These are phyloP conservation scores for Pseudomyrmex sp. DNA, from an alignment of 1,140 invertebrate genomes.

Conservation along the genomic window DNA sequence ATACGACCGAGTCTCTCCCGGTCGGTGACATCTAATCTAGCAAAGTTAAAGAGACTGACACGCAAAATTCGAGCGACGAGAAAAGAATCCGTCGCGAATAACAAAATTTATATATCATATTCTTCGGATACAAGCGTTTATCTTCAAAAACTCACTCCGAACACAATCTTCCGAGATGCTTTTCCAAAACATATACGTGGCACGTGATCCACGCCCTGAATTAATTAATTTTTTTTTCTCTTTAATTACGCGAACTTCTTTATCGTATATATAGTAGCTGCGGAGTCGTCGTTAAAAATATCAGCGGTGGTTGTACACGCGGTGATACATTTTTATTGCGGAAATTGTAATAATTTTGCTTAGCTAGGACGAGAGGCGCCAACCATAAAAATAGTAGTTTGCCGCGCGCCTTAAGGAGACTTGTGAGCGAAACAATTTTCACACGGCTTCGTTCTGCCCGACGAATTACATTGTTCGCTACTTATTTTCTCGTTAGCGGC, in stretches of 20 bases:
- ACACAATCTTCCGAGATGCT: background rate
- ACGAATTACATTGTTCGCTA: constrained; percentile 33
- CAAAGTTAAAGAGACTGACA: background rate
- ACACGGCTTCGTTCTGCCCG: background rate
- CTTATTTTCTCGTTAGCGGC: background rate
- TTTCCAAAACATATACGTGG: background rate
- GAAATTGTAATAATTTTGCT: background rate
- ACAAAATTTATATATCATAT: background rate
- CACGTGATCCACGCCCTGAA: background rate
- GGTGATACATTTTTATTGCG: too few relatives aligned
- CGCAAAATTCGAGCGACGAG: background rate
- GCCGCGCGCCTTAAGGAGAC: too few relatives aligned
- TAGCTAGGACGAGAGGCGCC: background rate
- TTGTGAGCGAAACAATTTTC: constrained; percentile 8
- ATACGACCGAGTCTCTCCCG: background rate
- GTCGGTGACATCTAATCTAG: constrained; percentile 32
- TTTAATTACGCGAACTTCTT: constrained; percentile 11
- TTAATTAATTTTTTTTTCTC: background rate
- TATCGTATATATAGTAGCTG: background rate
- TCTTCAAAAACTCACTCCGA: background rate
- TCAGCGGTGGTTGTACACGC: background rate
- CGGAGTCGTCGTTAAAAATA: background rate
- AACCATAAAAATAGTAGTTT: background rate
- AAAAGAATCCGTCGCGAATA: background rate
- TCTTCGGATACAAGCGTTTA: background rate